Percentiles rank a stretch among this genome's conserved stretches.
phyloP scores from a whole-genome alignment of 2,113 vertebrate genomes.

The Psittacara wagleri region DNA sequence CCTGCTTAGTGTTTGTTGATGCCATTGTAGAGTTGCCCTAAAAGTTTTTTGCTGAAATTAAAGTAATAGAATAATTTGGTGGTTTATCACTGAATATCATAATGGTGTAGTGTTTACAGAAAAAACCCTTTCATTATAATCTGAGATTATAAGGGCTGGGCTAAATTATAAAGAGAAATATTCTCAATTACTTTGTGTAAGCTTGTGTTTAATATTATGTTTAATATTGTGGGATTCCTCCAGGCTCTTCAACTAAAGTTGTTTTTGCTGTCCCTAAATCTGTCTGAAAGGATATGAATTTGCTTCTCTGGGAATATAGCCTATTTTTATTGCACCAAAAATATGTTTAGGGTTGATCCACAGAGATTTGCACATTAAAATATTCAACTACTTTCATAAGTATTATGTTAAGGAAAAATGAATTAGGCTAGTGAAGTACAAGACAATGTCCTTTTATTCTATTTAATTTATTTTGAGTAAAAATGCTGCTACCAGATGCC shows the following conservation, averaged over 20 bases:
- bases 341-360: not conserved
- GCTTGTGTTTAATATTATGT: not conserved
- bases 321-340: not conserved
- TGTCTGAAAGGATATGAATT: not conserved
- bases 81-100: not conserved
- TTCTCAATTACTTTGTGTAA: conserved; percentile 19
- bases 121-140: not conserved
- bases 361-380: not conserved
- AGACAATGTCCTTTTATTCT: not conserved
- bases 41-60: not conserved
- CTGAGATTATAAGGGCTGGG: not conserved
- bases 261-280: not conserved
- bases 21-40: not conserved
- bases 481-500: conserved; percentile 4
- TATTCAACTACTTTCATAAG: not conserved
- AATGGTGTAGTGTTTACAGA: not conserved
- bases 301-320: not conserved
- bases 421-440: not conserved
- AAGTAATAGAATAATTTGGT: not conserved
- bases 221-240: not conserved
- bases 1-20: not conserved
- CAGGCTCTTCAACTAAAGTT: not conserved
- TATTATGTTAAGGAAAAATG: not conserved
- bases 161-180: conserved; percentile 6
- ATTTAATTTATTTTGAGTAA: not conserved